Evolutionary conservation across 2,888 invertebrate genomes (phyloP), one percentile per base, ranked within the genome.

Genomic region (Corbicula japonica): DNA sequence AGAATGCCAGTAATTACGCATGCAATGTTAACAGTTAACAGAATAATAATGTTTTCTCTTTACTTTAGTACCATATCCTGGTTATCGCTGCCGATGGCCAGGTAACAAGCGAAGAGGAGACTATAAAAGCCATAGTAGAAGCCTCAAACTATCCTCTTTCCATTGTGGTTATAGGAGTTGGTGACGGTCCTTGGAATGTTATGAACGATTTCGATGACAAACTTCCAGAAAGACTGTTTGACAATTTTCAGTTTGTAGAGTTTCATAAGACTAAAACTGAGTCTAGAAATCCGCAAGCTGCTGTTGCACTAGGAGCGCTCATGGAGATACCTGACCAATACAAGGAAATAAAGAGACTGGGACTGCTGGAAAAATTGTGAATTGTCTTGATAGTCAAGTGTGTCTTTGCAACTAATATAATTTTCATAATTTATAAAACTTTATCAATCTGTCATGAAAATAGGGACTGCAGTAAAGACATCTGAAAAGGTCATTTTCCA

Each of bases 191-290:
- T 0, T 94, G 94, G 94, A 92, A 93, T 26, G 92, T 92, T 80
- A 93, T 94, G 93, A 91, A 88, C 34, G 85, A 88, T 30, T 94
- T 94, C 81, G 94, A 94, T 82, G 92, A 94, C 75, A 90, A 91
- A 0, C 86, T 94, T 3, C 93, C 94, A 3, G 92, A 93, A 80
- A 85, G 94, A 28, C 89, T 92, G 26, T 94, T 94, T 91, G 94
- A 94, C 87, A 94, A 94, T 83, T 94, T 94, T 88, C 94, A 94
- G 73, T 94, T 94, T 80, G 94, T 94, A 38, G 93, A 94, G 76
- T 94, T 93, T 83, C 93, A 94, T 82, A 89, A 58, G 23, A 46
- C 44, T 4, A 30, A 38, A 3, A 15, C 21, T 0, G 38, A 56
- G 12, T 28, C 46, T 1, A 23, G 0, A 3, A 58, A 69, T 28